Base-by-base conservation (phyloP, 2,113 vertebrate genomes). In the Panthera uncia region DNA sequence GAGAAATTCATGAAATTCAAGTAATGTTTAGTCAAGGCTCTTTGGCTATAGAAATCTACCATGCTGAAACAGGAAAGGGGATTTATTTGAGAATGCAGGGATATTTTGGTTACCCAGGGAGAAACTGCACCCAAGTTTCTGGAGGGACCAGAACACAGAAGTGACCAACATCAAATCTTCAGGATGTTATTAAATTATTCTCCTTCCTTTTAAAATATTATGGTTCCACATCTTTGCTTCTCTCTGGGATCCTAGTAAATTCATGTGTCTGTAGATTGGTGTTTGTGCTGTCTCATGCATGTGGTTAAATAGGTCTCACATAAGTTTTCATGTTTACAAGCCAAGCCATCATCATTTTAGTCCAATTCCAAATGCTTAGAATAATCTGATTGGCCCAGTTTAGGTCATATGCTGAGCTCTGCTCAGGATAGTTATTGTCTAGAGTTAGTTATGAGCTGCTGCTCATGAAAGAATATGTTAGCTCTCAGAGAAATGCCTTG, bases 1-100 rank as follows among this genome's bases (percentile, higher is more conserved):
- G 65, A 93, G 65, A 85, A 94, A 81, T 88, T 76, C 29, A 81
- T 91, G 65, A 85, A 94, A 81, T 88, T 76, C 29, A 81, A 86
- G 41, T 61, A 88, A 76, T 81, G 55, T 88, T 95, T 94, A 50
- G 33, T 76, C 33, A 89, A 96, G 55, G 31, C 3, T 86, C 55
- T 96, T 73, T 78, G 91, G 19, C 33, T 63, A 41, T 1, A 84
- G 69, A 81, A 90, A 90, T 29, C 50, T 14, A 78, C 12, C 18
- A 48, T 76, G 66, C 45, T 76, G 92, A 81, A 80, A 57, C 11
- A 93, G 50, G 41, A 74, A 84, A 91, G n/a, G 81, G 16, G 12
- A 66, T 89, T 92, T 89, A 69, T 92, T 57, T 66, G 65, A 93
- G 18, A 38, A 69, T 57, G 48, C 5, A 68, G 14, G 14, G 21